Evolutionary conservation across 1,140 invertebrate genomes (phyloP), one percentile per base, ranked within the genome.

Genomic region (Drosophila truncata): DNA sequence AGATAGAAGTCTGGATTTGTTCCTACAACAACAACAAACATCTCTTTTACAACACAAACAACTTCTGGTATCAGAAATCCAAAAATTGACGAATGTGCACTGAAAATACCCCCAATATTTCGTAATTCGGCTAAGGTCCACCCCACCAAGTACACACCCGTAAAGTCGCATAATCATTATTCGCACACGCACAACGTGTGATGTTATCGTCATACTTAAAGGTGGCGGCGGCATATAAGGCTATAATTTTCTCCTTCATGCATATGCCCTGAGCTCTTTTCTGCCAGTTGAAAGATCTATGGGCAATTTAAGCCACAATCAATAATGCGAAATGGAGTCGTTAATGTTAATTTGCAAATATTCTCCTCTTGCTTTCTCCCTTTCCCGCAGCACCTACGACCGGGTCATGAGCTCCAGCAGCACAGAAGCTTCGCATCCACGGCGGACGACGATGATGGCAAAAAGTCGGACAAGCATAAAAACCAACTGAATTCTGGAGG

Each of bases 321-420:
- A 88, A 87, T 87, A 87, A 75, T 71, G 52, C 52, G 52, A 64
- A 81, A 88, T 75, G 54, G 44, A 80, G 60, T 75, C 80, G 75
- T 88, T 78, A 90, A 88, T 84, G 73, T 81, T 90, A 78, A 84
- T 90, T 88, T 78, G 78, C 65, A 73, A 81, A 79, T 70, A 59
- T 70, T 61, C 52, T 57, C 35, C 62, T 29, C 27, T 29, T 27
- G 46, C 50, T 8, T 18, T 37, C 16, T 29, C 33, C 52, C 50
- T 8, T 18, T 37, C 16, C 14, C 20, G 9, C 41, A 64, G 69
- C 66, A 46, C 37, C 47, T 70, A 31, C 64, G 80, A 44, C 75
- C 79, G 41, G 64, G 78, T 44, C 63, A 73, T n/a, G 74, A 73
- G 57, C 57, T 72, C 6, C 79, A 82, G 31, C 85, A 77, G 67